phyloP scores from a whole-genome alignment of 2,888 invertebrate genomes.

The Encarsia formosa region DNA sequence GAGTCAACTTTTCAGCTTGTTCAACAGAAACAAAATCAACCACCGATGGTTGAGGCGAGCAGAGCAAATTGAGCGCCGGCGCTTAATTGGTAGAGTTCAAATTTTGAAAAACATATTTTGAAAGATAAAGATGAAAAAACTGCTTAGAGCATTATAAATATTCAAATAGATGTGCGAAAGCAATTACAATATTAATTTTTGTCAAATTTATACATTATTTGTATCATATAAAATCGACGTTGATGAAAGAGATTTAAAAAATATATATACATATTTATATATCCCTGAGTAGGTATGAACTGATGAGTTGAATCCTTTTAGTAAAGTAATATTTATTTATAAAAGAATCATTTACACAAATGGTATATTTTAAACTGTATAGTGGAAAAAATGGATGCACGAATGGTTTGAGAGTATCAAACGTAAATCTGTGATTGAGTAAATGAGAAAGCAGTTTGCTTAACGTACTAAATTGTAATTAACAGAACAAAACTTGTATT shows the following conservation, averaged over 20 bases:
- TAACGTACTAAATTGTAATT: too few relatives aligned
- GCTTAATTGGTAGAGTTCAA: slow-evolving; percentile 3
- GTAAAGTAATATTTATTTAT: slow-evolving; percentile 47
- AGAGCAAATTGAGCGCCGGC: slow-evolving; percentile 40
- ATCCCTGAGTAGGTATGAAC: slow-evolving; percentile 12
- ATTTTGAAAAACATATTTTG: slow-evolving; percentile 5
- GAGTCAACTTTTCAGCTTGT: slow-evolving; percentile 30
- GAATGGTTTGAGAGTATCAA: too few relatives aligned
- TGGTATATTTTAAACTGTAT: slow-evolving; percentile 33
- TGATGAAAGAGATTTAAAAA: slow-evolving; percentile 10
- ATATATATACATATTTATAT: too few relatives aligned
- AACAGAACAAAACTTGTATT: too few relatives aligned
- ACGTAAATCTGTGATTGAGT: too few relatives aligned
- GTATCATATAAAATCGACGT: slow-evolving; percentile 30
- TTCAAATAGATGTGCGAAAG: too few relatives aligned
- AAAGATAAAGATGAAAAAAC: not conserved
- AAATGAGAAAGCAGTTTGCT: too few relatives aligned
- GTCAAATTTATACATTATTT: slow-evolving; percentile 39
- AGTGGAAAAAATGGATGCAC: slow-evolving; percentile 9
- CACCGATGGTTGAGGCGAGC: slow-evolving; percentile 37
- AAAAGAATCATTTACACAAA: slow-evolving; percentile 48
- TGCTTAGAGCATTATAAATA: too few relatives aligned
- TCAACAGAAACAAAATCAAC: slow-evolving; percentile 31
- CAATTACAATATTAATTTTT: slow-evolving; percentile 11
- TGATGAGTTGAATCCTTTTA: slow-evolving; percentile 11